Evolutionary conservation across 2,888 invertebrate species (phyloP).

Genomic region (Epsilonema sp.): DNA sequence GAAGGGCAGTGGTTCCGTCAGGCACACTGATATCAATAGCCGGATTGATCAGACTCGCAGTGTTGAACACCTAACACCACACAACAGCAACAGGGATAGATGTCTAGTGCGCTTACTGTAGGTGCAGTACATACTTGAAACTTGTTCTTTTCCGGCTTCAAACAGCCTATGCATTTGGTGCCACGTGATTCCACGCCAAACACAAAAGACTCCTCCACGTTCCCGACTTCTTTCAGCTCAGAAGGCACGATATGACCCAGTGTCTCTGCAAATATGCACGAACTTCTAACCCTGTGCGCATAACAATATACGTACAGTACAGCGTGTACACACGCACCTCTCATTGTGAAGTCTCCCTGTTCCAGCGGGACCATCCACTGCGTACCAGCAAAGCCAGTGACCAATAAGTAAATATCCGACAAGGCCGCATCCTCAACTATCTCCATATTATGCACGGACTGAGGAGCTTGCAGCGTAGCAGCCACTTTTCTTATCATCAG

Average conservation of each 20-base stretch:
- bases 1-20: background rate
- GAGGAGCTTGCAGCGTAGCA: conserved; percentile 3
- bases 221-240: conserved; percentile 2
- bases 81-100: too few relatives aligned
- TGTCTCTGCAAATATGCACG: conserved; percentile 1
- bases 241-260: conserved; percentile 3
- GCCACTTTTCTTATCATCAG: conserved; percentile 2
- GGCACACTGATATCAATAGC: background rate
- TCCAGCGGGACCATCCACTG: conserved; percentile 8
- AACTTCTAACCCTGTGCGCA: too few relatives aligned
- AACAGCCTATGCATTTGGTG: background rate
- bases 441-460: conserved; percentile 5
- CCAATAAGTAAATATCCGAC: background rate
- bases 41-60: background rate
- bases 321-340: too few relatives aligned
- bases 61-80: conserved; percentile 1
- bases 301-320: background rate
- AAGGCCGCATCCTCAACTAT: conserved; percentile 1
- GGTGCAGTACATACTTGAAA: too few relatives aligned
- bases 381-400: conserved; percentile 2
- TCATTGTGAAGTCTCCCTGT: background rate
- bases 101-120: too few relatives aligned
- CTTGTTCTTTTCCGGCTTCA: conserved; percentile 1
- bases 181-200: background rate
- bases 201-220: background rate